phyloP scores from a whole-genome alignment of 2,113 vertebrate genomes.

The Clinocottus analis region DNA sequence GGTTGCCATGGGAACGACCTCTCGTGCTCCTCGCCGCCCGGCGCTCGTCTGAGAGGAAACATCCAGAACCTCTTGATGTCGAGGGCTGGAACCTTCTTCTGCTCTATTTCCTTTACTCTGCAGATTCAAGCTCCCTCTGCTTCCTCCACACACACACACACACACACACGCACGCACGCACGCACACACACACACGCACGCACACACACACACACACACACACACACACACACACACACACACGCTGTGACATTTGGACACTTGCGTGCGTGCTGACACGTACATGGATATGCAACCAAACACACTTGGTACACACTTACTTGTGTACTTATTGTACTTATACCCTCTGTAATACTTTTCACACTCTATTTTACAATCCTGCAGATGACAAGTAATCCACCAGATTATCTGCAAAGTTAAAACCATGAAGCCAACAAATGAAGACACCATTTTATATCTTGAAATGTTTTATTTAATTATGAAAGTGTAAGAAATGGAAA shows the following conservation, averaged over 20 bases:
- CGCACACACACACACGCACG: not conserved
- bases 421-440: too few relatives aligned
- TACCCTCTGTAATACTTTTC: too few relatives aligned
- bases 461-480: too few relatives aligned
- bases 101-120: constrained; percentile 80
- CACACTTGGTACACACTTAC: constrained; percentile 3
- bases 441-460: too few relatives aligned
- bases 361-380: too few relatives aligned
- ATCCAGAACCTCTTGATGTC: constrained; percentile 76
- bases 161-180: too few relatives aligned
- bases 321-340: too few relatives aligned
- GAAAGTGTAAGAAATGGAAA: too few relatives aligned
- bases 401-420: too few relatives aligned
- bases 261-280: constrained; percentile 17
- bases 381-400: too few relatives aligned
- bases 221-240: not conserved
- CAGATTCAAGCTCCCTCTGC: constrained; percentile 51
- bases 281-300: constrained; percentile 18
- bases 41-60: constrained; percentile 74
- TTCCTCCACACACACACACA: constrained; percentile 19
- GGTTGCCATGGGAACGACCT: constrained; percentile 86
- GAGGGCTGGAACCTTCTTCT: constrained; percentile 68
- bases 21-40: constrained; percentile 58
- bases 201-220: constrained; percentile 19
- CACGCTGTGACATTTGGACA: constrained; percentile 43